Evolutionary conservation across 2,113 vertebrate genomes (phyloP).

Genomic region (Trichechus manatus): DNA sequence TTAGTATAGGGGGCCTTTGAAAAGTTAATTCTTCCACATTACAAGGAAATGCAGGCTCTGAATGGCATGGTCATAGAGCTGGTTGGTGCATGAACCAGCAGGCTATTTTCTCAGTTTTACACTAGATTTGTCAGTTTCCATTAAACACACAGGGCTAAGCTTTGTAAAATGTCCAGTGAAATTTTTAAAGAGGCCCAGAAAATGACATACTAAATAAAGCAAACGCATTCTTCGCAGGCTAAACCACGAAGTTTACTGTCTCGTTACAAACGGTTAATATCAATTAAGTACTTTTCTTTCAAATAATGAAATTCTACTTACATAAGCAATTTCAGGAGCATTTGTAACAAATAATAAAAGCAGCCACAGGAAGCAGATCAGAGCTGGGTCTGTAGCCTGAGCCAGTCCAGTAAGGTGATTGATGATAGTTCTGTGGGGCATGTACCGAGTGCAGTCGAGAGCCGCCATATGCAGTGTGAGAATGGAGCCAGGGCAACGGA

Average conservation of each 20-base stretch:
- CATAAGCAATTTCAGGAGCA: neutral
- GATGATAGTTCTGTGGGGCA: too few species aligned
- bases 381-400: neutral
- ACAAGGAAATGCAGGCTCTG: neutral
- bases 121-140: neutral
- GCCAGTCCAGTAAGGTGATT: neutral
- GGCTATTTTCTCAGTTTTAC: neutral
- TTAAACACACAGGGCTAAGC: neutral
- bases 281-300: constrained; percentile 10
- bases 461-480: neutral
- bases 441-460: too few species aligned
- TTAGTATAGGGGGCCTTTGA: neutral
- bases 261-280: constrained; percentile 30
- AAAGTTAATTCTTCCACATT: neutral
- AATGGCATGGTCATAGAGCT: neutral
- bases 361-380: neutral
- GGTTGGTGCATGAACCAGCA: neutral
- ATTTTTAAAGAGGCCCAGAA: neutral
- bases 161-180: neutral
- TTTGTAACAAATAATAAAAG: neutral
- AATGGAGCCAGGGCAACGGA: neutral
- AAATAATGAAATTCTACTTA: constrained; percentile 43
- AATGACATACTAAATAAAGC: neutral
- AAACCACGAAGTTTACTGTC: neutral
- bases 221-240: neutral